These are phyloP conservation scores for Microtus agrestis DNA, from an alignment of 2,797 vertebrate genomes.

Conservation along the genomic window DNA sequence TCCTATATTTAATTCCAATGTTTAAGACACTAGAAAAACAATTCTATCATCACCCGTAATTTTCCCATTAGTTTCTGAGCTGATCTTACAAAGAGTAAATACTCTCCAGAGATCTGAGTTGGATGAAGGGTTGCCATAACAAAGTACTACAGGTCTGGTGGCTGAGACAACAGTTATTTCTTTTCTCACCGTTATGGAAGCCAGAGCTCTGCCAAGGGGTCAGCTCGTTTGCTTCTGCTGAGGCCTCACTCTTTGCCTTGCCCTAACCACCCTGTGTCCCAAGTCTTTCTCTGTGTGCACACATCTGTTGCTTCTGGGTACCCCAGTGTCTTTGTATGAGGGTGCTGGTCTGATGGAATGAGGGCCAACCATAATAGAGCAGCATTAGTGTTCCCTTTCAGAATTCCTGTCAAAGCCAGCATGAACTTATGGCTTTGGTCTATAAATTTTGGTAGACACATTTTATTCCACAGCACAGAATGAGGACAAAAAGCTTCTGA, in stretches of 20 bases:
- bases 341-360: background rate
- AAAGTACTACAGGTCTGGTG: background rate
- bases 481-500: background rate
- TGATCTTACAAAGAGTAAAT: constrained; percentile 28
- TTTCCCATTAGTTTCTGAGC: constrained; percentile 28
- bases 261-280: background rate
- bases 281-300: background rate
- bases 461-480: background rate
- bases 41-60: constrained; percentile 13
- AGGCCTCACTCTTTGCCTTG: background rate
- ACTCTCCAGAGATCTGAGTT: background rate
- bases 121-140: background rate
- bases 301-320: background rate
- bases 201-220: background rate
- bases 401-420: background rate
- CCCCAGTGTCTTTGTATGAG: background rate
- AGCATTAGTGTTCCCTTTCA: background rate
- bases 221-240: background rate
- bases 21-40: constrained; percentile 45
- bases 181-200: background rate
- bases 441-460: background rate
- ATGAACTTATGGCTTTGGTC: background rate
- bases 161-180: background rate
- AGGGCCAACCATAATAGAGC: background rate
- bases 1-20: background rate